A percentile compares a stretch with the other conserved stretches of the same genome.
phyloP scores from a whole-genome alignment of 1,140 invertebrate genomes.

The Liolophura sinensis region DNA sequence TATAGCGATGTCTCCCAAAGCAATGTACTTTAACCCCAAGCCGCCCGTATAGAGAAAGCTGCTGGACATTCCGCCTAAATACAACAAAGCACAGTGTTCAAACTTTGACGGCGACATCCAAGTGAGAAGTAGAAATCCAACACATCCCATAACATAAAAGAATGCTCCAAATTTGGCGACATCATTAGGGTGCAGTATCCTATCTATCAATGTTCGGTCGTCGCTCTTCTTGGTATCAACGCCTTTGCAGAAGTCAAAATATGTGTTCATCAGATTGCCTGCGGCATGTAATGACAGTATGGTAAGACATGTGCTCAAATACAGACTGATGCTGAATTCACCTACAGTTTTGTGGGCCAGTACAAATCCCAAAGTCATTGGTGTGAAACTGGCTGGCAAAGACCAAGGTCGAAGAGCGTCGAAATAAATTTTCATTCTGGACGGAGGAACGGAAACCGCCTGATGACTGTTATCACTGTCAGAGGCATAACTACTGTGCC shows the following conservation, averaged over 20 bases:
- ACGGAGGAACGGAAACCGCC: no score
- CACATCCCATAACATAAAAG: constrained; percentile 83
- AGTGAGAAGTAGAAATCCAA: constrained; percentile 82
- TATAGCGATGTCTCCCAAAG: constrained; percentile 85
- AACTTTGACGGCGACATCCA: constrained; percentile 84
- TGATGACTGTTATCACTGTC: no score
- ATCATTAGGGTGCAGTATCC: constrained; percentile 82
- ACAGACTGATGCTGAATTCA: constrained; percentile 76
- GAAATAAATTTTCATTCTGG: constrained; percentile 21
- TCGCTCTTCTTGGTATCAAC: constrained; percentile 83
- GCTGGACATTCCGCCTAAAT: constrained; percentile 95
- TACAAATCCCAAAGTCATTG: constrained; percentile 83
- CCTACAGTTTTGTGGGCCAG: constrained; percentile 76
- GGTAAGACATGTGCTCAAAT: constrained; percentile 81
- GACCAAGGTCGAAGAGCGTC: constrained; percentile 87
- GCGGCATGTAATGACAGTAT: constrained; percentile 91
- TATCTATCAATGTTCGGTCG: constrained; percentile 90
- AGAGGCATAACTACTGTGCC: no score
- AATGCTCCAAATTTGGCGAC: constrained; percentile 84
- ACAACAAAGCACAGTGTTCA: constrained; percentile 91
- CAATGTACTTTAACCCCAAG: constrained; percentile 89
- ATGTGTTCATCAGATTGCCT: constrained; percentile 96
- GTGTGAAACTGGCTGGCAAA: constrained; percentile 85
- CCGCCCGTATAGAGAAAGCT: constrained; percentile 78
- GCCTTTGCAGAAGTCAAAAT: constrained; percentile 91